Evolutionary conservation across 2,113 vertebrate species (phyloP), one percentile per base, ranked within the genome.

Genomic region (Urocolius indicus): DNA sequence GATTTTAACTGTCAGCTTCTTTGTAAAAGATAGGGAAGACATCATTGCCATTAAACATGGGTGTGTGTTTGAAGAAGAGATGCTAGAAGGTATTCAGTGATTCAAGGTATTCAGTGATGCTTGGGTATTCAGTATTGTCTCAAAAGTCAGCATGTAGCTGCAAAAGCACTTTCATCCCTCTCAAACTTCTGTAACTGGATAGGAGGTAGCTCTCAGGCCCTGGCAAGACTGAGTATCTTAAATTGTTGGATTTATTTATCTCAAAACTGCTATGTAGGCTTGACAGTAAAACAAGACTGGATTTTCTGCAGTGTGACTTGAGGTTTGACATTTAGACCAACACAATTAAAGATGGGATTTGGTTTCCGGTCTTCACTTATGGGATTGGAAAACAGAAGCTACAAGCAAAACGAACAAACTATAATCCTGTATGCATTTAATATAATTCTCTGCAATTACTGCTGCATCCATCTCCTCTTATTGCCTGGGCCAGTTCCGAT

Each of bases 301-400:
- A 67, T 12, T 81, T 93, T 84, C 68, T 91, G 29, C 73, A 67
- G 43, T 17, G 29, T 74, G 51, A 67, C 65, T 74, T 81, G 48
- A 87, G 19, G 38, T 74, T 74, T 93, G 79, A 84, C 29, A 38
- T 87, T 91, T 75, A 75, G 66, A 72, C 69, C 65, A 81, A 63
- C 78, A 11, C 87, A 84, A 59, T 93, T 87, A 94, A 87, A 92
- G 43, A 63, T 46, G 38, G 5, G 55, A 81, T 89, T 94, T 89
- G 55, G 4, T 81, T 94, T 89, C 65, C 24, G 71, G 13, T 74
- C 75, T 92, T 93, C 88, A 59, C 27, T 69, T 80, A 54, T 5
- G n/a, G 43, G 26, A 26, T 11, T 73, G 43, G 84, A 77, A 94
- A 91, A 74, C 46, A 91, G 68, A 84, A 95, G n/a, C 43, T 77